Evolutionary conservation across 2,888 invertebrate genomes (phyloP), one percentile per base, ranked within the genome.

Genomic region (Villa cingulata): DNA sequence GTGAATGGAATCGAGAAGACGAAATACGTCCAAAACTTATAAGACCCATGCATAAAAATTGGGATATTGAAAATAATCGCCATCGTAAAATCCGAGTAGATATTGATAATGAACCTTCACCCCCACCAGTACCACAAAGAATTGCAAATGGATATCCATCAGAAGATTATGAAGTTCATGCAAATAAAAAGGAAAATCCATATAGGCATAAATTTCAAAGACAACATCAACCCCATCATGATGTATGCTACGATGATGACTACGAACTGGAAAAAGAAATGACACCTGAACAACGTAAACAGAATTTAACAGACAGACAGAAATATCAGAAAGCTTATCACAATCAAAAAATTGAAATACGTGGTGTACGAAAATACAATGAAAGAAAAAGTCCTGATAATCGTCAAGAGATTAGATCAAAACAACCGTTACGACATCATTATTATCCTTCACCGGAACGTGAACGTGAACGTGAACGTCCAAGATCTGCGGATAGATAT

Each of bases 261-360:
- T 59, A 57, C 37, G 55, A 61, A 37, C 58, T 49, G 15, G 54
- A 55, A 29, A 42, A 52, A 18, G 45, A 48, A 17, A 37, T 37
- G 3, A 19, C 49, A 41, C 29, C 45, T 10, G 37, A 41, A 18
- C 41, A 63, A 41, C 65, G 61, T 52, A 64, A 66, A 45, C 66
- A 66, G 51, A 69, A 69, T 53, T 58, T 69, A 29, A 68, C 68
- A 3, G 70, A 69, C 46, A 68, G 65, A 50, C 68, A 70, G 23
- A 68, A 69, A 48, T 69, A 65, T 53, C 60, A 65, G 53, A 66
- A 68, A 49, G 48, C 48, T 46, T 66, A 64, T 49, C n/a, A n/a
- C n/a, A 59, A 59, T 4, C 55, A 59, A 7, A 59, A 62, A 40
- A 65, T 63, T 52, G 32, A 43, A 16, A 9, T 20, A 32, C 17